Percentiles rank a stretch among this genome's conserved stretches.
Conservation (phyloP, 2,888 invertebrate genomes). For the Elysia crispata region DNA sequence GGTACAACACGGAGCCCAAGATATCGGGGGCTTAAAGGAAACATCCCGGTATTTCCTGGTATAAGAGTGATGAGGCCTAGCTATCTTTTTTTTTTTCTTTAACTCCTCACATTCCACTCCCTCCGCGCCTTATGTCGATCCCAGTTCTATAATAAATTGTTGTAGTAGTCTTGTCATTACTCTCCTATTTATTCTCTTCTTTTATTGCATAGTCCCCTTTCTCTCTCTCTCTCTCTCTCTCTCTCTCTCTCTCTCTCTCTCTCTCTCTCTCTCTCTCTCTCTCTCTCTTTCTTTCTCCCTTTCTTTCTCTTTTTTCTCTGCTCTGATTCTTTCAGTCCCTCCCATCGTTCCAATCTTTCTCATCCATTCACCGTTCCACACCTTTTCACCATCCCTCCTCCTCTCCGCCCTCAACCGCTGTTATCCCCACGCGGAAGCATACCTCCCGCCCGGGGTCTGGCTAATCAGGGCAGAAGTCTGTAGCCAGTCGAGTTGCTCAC, state of each 20-base stretch:
- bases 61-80: background rate
- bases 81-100: conserved; percentile 2
- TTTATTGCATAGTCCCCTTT: background rate
- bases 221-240: conserved; percentile 10
- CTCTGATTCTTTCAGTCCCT: no score
- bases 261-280: conserved; percentile 16
- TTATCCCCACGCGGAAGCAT: no score
- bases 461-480: no score
- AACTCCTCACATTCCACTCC: background rate
- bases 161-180: no score
- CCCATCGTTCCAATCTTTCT: background rate
- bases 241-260: conserved; percentile 14
- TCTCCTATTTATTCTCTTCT: background rate
- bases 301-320: background rate
- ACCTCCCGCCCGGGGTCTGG: no score
- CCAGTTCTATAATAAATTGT: no score
- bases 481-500: no score
- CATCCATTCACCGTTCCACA: background rate
- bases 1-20: no score
- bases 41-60: background rate
- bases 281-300: background rate
- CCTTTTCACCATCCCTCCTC: no score
- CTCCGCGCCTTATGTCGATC: conserved; percentile 13
- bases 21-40: no score
- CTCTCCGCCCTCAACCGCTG: no score